Evolutionary conservation across 2,888 invertebrate species (phyloP).

Genomic region (Ptilodon capucinus): DNA sequence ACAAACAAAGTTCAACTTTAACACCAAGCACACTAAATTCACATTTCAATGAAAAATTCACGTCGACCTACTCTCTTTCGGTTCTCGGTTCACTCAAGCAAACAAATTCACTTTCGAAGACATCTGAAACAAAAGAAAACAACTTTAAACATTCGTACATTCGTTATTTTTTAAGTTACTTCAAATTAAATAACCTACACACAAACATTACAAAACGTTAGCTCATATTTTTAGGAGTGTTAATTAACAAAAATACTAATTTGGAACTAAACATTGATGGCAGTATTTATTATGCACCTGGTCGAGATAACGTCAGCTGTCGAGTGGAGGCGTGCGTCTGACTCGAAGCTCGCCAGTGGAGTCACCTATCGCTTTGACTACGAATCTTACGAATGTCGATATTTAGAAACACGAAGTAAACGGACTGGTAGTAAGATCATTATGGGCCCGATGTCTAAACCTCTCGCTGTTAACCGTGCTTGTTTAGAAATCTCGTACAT

Average conservation of each 20-base stretch:
- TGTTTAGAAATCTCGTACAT: constrained; percentile 36
- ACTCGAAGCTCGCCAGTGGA: constrained; percentile 60
- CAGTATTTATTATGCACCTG: constrained; percentile 46
- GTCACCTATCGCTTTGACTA: constrained; percentile 58
- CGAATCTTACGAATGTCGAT: constrained; percentile 61
- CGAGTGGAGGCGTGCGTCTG: constrained; percentile 63
- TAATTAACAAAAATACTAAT: constrained; percentile 6
- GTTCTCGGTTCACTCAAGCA: constrained; percentile 61
- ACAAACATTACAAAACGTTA: background rate
- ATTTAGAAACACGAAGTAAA: constrained; percentile 67
- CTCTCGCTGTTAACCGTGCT: constrained; percentile 34
- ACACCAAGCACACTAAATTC: constrained; percentile 71
- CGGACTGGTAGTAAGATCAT: constrained; percentile 51
- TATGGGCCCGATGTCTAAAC: constrained; percentile 64
- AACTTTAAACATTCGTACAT: constrained; percentile 35
- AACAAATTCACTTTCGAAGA: constrained; percentile 64
- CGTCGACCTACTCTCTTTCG: constrained; percentile 42
- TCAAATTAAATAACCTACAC: background rate
- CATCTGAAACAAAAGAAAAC: constrained; percentile 77
- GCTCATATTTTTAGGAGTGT: background rate
- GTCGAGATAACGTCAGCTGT: constrained; percentile 34
- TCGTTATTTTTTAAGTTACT: constrained; percentile 15
- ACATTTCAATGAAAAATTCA: constrained; percentile 70
- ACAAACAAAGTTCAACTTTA: constrained; percentile 63
- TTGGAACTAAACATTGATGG: constrained; percentile 11